Conservation (phyloP, 2,888 invertebrate genomes). For the Chouioia cunea region DNA sequence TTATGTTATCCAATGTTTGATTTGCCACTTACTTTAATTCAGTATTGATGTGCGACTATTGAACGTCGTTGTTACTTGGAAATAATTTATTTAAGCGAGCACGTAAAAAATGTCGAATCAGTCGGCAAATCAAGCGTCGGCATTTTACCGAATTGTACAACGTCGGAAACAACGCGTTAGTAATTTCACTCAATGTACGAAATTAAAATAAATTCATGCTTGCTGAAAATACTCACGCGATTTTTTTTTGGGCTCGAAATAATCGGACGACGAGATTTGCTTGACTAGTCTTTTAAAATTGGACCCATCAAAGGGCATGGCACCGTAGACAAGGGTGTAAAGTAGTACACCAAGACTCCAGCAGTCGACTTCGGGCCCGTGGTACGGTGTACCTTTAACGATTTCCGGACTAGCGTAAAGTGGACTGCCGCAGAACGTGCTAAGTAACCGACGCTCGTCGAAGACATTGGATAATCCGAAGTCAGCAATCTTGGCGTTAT, state of each 20-base stretch:
- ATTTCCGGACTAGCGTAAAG: conserved; percentile 98
- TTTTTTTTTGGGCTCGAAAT: conserved; percentile 94
- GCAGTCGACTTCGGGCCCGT: conserved; percentile 95
- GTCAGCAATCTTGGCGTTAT: conserved; percentile 98
- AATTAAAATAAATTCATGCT: too few species aligned
- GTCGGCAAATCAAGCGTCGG: too few species aligned
- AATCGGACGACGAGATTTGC: conserved; percentile 97
- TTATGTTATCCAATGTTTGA: neutral
- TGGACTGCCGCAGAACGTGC: conserved; percentile 96
- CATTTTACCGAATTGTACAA: too few species aligned
- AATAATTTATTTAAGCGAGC: too few species aligned
- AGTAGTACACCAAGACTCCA: conserved; percentile 97
- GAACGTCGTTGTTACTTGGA: too few species aligned
- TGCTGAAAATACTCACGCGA: conserved; percentile 78
- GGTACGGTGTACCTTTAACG: conserved; percentile 95
- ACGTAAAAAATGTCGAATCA: too few species aligned
- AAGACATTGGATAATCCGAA: conserved; percentile 98
- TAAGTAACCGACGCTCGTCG: conserved; percentile 85
- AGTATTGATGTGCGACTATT: too few species aligned
- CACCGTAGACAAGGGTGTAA: conserved; percentile 98
- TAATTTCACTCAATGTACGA: too few species aligned
- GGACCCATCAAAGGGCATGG: conserved; percentile 99
- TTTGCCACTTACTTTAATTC: too few species aligned
- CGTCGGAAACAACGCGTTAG: too few species aligned
- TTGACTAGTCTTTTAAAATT: conserved; percentile 97